Evolutionary conservation across 2,113 vertebrate species (phyloP), one percentile per base, ranked within the genome.

Genomic region (Pogonocichla stellata): DNA sequence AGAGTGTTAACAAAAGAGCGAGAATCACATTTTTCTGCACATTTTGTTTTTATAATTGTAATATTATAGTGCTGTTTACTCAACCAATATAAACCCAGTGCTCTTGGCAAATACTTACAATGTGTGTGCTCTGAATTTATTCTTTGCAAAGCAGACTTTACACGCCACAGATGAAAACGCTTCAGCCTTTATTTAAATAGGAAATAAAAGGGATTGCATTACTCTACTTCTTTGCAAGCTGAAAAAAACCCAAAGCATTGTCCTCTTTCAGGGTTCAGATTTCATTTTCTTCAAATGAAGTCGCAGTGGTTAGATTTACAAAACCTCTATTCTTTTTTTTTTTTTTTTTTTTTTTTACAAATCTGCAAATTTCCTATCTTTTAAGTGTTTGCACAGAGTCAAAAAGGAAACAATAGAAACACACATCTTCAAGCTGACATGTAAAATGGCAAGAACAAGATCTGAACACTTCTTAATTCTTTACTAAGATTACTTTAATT

Each of bases 141-240:
- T 96, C 88, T 97, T 90, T 97, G 80, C 80, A 91, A 93, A 92
- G 90, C n/a, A 93, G 97, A 81, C 93, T 95, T 97, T 92, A 91
- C 92, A 96, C 4, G 3, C 78, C 96, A 97, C 97, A 98, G 97
- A 97, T 97, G 98, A 98, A 97, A 98, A 96, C 0, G 60, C 94
- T 97, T 98, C 95, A 97, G 95, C 57, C 79, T 97, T 97, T 90
- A 95, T 97, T 97, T 97, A 93, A 97, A 95, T 94, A 96, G 95
- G 94, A 97, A 98, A 97, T 97, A 97, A 97, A 97, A 97, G 72
- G 94, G 96, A 96, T 98, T 98, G 96, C 96, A 96, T 97, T 97
- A 96, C 96, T 97, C 87, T 93, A 86, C 72, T 95, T 97, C 92
- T 98, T 95, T 95, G 93, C 90, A 96, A 95, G 91, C 79, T 90